phyloP scores from a whole-genome alignment of 2,797 vertebrate genomes.

The Cynodonichthys magdalenae region DNA sequence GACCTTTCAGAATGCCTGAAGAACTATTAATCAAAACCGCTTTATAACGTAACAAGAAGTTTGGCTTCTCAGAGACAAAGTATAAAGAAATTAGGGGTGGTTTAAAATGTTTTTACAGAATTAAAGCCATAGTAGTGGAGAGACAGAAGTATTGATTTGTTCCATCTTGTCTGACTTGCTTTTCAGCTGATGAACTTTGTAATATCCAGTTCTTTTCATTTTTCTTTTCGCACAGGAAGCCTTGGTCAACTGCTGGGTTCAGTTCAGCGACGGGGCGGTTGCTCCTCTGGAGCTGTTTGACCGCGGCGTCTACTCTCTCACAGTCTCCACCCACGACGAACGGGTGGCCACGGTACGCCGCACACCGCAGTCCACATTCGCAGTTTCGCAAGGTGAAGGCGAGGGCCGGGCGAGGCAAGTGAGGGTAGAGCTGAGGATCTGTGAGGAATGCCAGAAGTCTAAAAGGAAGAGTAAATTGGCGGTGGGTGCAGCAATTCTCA shows the following conservation, averaged over 20 bases:
- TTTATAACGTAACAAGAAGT: no score
- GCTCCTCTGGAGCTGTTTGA: slow-evolving; percentile 89
- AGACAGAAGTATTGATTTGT: slow-evolving; percentile 30
- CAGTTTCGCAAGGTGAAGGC: slow-evolving; percentile 83
- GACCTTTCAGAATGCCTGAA: no score
- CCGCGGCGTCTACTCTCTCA: slow-evolving; percentile 84
- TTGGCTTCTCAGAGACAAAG: no score
- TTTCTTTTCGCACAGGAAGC: slow-evolving; percentile 85
- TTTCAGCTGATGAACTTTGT: slow-evolving; percentile 8
- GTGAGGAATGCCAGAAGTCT: slow-evolving; percentile 92
- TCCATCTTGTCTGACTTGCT: slow-evolving; percentile 27
- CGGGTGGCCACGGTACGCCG: slow-evolving; percentile 86
- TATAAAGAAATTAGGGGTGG: no score
- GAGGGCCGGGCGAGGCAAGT: slow-evolving; percentile 80
- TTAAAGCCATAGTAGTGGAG: no score
- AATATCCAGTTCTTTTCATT: slow-evolving; percentile 2
- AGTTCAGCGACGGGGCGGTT: slow-evolving; percentile 91
- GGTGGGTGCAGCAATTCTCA: slow-evolving; percentile 79
- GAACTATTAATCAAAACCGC: no score
- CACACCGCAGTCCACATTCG: slow-evolving; percentile 82
- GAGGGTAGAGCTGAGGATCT: slow-evolving; percentile 90
- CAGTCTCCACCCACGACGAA: slow-evolving; percentile 86
- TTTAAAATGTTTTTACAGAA: no score
- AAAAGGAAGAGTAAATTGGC: slow-evolving; percentile 91
- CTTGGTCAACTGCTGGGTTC: slow-evolving; percentile 90